Evolutionary conservation across 1,140 invertebrate species (phyloP), one percentile per base, ranked within the genome.

Genomic region (Cydia strobilella): DNA sequence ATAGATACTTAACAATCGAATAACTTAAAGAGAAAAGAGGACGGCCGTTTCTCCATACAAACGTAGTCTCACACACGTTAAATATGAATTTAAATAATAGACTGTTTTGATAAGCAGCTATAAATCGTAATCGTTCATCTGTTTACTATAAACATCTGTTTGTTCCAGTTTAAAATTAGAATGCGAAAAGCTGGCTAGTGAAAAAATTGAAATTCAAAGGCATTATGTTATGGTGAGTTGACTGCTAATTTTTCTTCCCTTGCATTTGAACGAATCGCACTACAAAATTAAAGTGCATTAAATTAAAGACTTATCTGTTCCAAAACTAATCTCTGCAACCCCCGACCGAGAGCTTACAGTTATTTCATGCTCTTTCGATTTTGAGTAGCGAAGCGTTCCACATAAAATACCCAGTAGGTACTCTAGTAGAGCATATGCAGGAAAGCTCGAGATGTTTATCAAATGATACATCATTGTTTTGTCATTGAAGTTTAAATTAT

Each of bases 171-270:
- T 96, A 92, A 96, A 96, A 94, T 94, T 96, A 89, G 96, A 96
- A 94, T 96, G 95, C 91, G 98, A 99, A 93, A 99, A 99, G 94
- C 94, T 99, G 92, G 97, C 97, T 81, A 97, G 96, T 93, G 98
- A 99, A 94, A 99, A 99, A 95, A 98, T 97, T 91, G 98, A 99
- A 95, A 98, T 99, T 96, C 98, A 98, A 93, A 95, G 98, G 94
- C 97, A 99, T 95, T 99, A 98, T 94, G 97, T 98, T 86, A 98
- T 99, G 97, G 97, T 98, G 94, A 97, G 96, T 94, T 79, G 35
- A 72, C 63, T 35, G 27, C 23, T 66, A 20, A 15, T 15, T 42
- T 42, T 20, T n/a, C 4, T 69, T 59, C 51, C 13, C 27, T 73
- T 20, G 13, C 10, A 42, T 20, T 35, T n/a, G 31, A 18, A 35